Evolutionary conservation across 2,113 vertebrate genomes (phyloP), one percentile per base, ranked within the genome.

Genomic region (Delphinapterus leucas): DNA sequence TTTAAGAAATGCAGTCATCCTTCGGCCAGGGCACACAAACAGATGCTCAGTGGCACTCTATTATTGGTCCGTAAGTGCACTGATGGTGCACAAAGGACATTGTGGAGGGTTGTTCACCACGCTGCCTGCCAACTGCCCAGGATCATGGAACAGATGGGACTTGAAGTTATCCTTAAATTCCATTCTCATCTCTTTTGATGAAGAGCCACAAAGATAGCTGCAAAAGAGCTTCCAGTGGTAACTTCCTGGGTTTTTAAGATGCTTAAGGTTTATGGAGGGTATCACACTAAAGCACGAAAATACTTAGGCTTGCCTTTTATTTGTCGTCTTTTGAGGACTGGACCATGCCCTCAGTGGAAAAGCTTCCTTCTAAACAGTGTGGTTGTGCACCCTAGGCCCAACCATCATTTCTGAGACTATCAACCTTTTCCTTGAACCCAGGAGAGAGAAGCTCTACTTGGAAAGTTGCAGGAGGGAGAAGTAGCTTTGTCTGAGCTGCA

Each of bases 111-210:
- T 14, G 13, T 96, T 86, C 97, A 71, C 25, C 11, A 5, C 36
- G 23, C 82, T 93, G 63, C 60, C 7, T n/a, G 80, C 92, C 80
- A 71, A 94, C 86, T 36, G 17, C 68, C 55, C 15, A 25, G 47
- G 26, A 33, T 97, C 88, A 65, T 21, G 44, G 90, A 98, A 92
- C 98, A 98, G 98, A 97, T 97, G 98, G 97, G 96, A 95, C 82
- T 74, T 93, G 74, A 97, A 79, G 63, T 81, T 76, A 6, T 81
- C 10, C 20, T 85, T 53, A 74, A 94, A 63, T 58, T 97, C 36
- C 84, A 33, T 49, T 89, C 81, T 95, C 60, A 25, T 84, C 97
- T 74, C 65, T 74, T 98, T 87, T 97, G 94, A 98, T 68, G 82
- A 58, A 90, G 41, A 82, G 6, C 49, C 92, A 49, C 86, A 96